A percentile compares a stretch with the other conserved stretches of the same genome.
Evolutionary conservation across 2,888 invertebrate species (phyloP).

Genomic region (Phoenoteleia sp.): DNA sequence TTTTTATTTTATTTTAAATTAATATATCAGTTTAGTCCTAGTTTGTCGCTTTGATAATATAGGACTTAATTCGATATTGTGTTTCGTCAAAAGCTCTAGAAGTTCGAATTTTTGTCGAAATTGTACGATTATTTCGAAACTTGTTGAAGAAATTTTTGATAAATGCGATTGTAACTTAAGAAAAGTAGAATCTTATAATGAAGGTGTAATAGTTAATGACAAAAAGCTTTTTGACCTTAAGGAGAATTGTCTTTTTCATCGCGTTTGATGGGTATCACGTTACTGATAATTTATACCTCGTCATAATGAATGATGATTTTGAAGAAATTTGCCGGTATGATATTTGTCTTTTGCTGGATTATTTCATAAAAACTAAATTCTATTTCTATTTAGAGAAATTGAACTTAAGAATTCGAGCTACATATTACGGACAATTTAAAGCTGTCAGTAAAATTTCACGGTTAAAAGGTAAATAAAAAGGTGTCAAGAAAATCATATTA

Average conservation of each 20-base stretch:
- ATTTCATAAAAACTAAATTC: slow-evolving; percentile 27
- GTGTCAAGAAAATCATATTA: slow-evolving; percentile 8
- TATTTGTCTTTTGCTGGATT: slow-evolving; percentile 34
- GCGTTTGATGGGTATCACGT: slow-evolving; percentile 60
- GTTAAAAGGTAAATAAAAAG: no score
- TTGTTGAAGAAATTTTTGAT: no score
- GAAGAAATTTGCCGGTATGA: slow-evolving; percentile 68
- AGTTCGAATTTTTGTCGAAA: no score
- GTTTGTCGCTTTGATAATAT: no score
- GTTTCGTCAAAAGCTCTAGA: no score
- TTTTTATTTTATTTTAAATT: no score
- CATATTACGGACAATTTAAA: no score
- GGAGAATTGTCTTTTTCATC: slow-evolving; percentile 13
- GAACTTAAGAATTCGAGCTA: slow-evolving; percentile 37
- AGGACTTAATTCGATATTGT: no score
- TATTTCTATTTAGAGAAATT: slow-evolving; percentile 25
- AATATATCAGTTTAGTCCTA: no score
- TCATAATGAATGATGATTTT: slow-evolving; percentile 67
- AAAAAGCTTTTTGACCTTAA: not conserved
- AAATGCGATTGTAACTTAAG: not conserved
- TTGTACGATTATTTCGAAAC: no score
- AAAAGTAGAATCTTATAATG: not conserved
- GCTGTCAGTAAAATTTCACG: no score
- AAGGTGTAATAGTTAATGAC: no score
- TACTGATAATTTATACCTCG: slow-evolving; percentile 63